Conservation (phyloP, 2,113 vertebrate species). For the Eudyptes chrysolophus region DNA sequence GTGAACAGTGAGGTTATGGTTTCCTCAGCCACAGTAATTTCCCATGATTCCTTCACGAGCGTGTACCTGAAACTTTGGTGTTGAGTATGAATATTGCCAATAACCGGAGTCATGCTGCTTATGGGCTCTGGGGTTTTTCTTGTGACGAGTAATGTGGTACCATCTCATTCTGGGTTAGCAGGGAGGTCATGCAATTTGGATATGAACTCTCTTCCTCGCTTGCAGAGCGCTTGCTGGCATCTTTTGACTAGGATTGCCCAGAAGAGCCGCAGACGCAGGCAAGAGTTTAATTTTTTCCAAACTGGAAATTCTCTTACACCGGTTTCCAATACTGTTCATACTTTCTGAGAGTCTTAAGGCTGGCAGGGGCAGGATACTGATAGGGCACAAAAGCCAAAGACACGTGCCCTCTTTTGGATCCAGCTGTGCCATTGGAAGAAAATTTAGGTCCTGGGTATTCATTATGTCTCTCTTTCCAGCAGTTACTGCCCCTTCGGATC, state of each 20-base stretch:
- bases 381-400: neutral
- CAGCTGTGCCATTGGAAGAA: neutral
- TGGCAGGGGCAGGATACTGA: neutral
- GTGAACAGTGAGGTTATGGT: neutral
- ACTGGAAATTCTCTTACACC: neutral
- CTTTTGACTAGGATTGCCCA: neutral
- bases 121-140: neutral
- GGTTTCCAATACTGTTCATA: neutral
- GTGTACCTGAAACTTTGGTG: neutral
- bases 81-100: neutral
- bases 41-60: fast-evolving
- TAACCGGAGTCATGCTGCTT: neutral
- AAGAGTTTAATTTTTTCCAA: neutral
- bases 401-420: neutral
- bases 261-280: neutral
- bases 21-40: neutral
- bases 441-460: neutral
- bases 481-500: neutral
- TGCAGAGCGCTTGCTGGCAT: neutral
- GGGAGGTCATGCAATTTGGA: neutral
- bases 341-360: neutral
- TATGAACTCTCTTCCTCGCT: neutral
- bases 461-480: neutral
- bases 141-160: fast-evolving
- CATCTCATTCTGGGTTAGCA: neutral